Base-by-base conservation (phyloP, 2,113 vertebrate species). In the Engystomops pustulosus region DNA sequence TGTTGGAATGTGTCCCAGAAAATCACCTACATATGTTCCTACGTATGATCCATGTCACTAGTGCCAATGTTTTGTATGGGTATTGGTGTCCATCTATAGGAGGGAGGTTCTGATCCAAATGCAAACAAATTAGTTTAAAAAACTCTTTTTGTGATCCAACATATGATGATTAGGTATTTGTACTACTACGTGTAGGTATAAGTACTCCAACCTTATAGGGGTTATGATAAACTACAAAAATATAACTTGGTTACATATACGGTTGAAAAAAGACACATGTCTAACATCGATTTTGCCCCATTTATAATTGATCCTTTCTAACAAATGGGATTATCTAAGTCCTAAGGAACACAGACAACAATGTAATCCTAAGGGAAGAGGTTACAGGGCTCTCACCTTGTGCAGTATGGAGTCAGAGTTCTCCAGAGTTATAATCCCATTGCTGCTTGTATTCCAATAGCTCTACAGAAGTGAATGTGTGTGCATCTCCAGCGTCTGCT, bases 371-470 rank as follows among this genome's bases (percentile, higher is more conserved):
- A 7, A 45, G 38, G 4, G 32, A 32, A 82, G 23, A 58, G 34
- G 25, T 49, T 47, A 47, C 12, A 49, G 5, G 17, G 65, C 47
- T 30, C 81, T 83, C 67, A 83, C 81, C 81, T 83, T 83, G 6
- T 25, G 25, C 44, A 67, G 12, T 38, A 41, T 32, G 38, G 41
- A 76, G 70, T 53, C 38, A 75, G 27, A 45, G 41, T 36, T 44
- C 51, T 76, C 32, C 20, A 23, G 44, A 76, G 18, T 76, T 76
- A 67, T 65, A 76, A 83, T 83, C 44, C 81, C 81, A 83, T 76
- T 32, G 30, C 20, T 67, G 41, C 55, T 20, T 12, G 41, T 36
- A 76, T 49, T 83, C 60, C 81, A 45, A 76, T 62, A 17, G 44
- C 44, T 27, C 5, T 30, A 30, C 10, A 6, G 75, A 30, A 32